Conservation (phyloP, 2,888 invertebrate genomes). For the Mesorhabditis sp. region DNA sequence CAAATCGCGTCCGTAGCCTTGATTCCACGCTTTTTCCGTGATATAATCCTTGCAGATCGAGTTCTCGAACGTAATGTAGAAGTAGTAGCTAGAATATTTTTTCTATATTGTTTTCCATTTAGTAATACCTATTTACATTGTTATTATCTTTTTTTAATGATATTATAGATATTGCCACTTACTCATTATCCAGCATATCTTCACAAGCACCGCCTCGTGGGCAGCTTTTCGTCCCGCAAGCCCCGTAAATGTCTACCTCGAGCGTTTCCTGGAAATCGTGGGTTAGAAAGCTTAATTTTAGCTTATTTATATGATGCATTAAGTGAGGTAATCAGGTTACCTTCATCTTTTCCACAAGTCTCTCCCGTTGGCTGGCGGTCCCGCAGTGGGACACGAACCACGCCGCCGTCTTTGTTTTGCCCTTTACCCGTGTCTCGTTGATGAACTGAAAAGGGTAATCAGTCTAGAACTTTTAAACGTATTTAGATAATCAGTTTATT, state of each 20-base stretch:
- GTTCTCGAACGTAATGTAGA: constrained; percentile 55
- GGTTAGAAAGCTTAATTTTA: too few relatives aligned
- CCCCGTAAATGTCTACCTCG: constrained; percentile 51
- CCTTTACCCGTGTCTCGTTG: constrained; percentile 19
- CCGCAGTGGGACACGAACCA: constrained; percentile 55
- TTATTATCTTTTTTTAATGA: neutral
- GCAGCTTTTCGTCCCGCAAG: constrained; percentile 47
- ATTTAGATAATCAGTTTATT: too few relatives aligned
- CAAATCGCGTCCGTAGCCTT: constrained; percentile 42
- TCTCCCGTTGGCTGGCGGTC: constrained; percentile 44
- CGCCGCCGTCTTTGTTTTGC: constrained; percentile 44
- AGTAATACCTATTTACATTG: neutral
- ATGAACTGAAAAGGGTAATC: constrained; percentile 14
- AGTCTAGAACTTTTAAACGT: neutral
- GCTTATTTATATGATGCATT: too few relatives aligned
- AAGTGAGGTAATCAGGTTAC: constrained; percentile 15
- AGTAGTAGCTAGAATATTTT: constrained; percentile 43
- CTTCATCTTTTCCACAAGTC: constrained; percentile 38
- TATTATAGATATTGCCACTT: constrained; percentile 13
- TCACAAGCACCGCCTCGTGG: constrained; percentile 41
- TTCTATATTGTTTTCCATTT: neutral
- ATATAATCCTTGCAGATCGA: constrained; percentile 56
- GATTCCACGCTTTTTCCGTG: constrained; percentile 57
- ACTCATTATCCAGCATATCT: constrained; percentile 44
- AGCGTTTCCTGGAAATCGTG: constrained; percentile 28